Conservation (phyloP, 2,113 vertebrate genomes). For the Anoura caudifer region DNA sequence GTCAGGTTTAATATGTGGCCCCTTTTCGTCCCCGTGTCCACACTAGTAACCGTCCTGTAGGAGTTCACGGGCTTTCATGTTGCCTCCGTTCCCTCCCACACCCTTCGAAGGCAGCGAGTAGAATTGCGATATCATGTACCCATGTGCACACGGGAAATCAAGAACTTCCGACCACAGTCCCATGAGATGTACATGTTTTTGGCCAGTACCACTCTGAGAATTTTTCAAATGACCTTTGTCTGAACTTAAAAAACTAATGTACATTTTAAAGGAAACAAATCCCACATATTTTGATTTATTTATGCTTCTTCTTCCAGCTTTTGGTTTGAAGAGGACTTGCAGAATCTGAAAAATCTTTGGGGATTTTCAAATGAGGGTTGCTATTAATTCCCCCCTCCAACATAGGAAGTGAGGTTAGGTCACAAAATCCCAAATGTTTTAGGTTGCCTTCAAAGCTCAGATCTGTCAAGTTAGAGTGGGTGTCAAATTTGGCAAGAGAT, state of each 20-base stretch:
- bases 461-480: constrained; percentile 28
- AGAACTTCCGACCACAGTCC: neutral
- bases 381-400: constrained; percentile 23
- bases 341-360: constrained; percentile 36
- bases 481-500: constrained; percentile 17
- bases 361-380: constrained; percentile 60
- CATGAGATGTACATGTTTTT: neutral
- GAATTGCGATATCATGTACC: neutral
- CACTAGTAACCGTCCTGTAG: neutral
- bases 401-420: constrained; percentile 43
- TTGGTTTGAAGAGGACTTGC: constrained; percentile 29
- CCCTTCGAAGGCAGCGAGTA: neutral
- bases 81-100: neutral
- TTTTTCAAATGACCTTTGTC: constrained; percentile 20
- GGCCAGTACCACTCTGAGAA: neutral
- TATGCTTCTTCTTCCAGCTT: constrained; percentile 34
- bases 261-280: constrained; percentile 43
- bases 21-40: no score
- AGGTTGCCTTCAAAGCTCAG: constrained; percentile 49
- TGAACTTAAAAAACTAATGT: constrained; percentile 37
- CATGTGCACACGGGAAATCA: neutral
- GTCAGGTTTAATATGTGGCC: no score
- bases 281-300: constrained; percentile 54
- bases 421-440: constrained; percentile 32
- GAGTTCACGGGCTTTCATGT: neutral